Evolutionary conservation across 2,113 vertebrate species (phyloP).

Genomic region (Fukomys damarensis): DNA sequence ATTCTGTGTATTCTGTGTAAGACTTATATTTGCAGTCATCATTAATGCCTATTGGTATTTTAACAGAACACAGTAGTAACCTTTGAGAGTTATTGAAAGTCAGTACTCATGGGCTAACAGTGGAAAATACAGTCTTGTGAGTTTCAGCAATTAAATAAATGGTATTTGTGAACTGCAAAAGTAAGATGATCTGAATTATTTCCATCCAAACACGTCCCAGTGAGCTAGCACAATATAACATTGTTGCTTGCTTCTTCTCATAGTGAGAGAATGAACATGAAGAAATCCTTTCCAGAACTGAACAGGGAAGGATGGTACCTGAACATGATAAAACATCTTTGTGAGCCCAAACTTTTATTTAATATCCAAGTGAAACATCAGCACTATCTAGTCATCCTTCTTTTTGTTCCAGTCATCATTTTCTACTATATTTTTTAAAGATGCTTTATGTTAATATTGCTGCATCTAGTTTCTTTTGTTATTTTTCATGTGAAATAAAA

Average conservation of each 20-base stretch:
- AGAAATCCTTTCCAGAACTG: neutral
- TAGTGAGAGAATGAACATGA: neutral
- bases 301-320: neutral
- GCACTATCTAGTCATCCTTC: neutral
- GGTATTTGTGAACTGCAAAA: neutral
- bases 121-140: neutral
- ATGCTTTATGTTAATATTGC: neutral
- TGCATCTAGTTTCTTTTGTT: neutral
- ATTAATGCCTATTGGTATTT: neutral
- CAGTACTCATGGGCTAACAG: neutral
- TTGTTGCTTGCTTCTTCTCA: neutral
- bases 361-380: neutral
- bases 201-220: neutral
- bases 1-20: neutral
- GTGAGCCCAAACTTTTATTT: neutral
- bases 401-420: neutral
- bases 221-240: neutral
- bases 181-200: neutral
- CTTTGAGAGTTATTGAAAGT: neutral
- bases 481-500: neutral
- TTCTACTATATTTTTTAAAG: neutral
- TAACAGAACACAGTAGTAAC: neutral
- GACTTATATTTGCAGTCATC: neutral
- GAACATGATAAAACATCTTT: neutral
- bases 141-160: neutral